A percentile compares a stretch with the other conserved stretches of the same genome.
Conservation (phyloP, 53 echinoderm and acorn worm species). For the Luidia sarsii region DNA sequence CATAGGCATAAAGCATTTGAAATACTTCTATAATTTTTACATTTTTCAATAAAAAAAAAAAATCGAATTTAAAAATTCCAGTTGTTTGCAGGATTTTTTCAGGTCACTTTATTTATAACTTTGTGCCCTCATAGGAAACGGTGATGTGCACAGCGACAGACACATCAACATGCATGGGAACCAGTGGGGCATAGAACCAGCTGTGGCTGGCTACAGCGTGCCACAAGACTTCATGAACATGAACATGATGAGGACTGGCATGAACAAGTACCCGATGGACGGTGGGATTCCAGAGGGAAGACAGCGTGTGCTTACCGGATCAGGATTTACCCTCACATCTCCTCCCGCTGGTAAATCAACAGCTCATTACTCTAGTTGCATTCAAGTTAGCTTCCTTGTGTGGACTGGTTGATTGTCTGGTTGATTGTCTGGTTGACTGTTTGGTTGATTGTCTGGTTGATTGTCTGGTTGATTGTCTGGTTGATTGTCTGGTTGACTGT, state of each 20-base stretch:
- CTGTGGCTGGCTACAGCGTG: background rate
- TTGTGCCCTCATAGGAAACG: background rate
- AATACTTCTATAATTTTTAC: no score
- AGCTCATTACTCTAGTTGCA: no score
- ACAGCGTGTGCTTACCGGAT: slow-evolving; percentile 35
- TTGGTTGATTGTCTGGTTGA: no score
- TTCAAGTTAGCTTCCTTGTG: no score
- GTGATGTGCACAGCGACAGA: slow-evolving; percentile 2
- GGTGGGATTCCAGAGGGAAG: slow-evolving; percentile 30
- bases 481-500: no score
- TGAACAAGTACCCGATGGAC: slow-evolving; percentile 12
- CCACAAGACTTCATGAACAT: slow-evolving; percentile 9
- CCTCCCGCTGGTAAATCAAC: slow-evolving; percentile 45
- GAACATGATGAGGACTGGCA: background rate
- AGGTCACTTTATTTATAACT: background rate
- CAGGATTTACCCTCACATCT: slow-evolving; percentile 45
- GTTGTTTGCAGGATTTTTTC: background rate
- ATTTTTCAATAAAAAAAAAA: no score
- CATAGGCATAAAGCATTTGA: no score
- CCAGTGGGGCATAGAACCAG: slow-evolving; percentile 44
- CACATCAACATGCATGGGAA: slow-evolving; percentile 17
- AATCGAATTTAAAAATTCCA: no score
- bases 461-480: no score
- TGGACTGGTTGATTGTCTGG: no score
- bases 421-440: no score